Base-by-base conservation (phyloP, 2,888 invertebrate species). In the Alsophila aescularia region DNA sequence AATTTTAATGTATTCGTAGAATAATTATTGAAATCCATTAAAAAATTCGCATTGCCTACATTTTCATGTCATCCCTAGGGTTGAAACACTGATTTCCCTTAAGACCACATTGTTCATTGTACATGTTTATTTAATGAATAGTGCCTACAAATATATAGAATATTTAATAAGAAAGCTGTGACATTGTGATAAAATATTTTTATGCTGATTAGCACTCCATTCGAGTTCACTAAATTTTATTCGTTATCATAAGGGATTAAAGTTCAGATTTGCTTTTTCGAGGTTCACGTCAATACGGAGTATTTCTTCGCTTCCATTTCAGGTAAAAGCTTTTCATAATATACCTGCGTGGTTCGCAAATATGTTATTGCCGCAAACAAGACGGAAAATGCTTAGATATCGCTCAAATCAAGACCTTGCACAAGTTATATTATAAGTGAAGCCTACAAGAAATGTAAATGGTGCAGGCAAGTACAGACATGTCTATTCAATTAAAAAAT, bases 281-380 rank as follows among this genome's bases (percentile, higher is more conserved):
- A n/a, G n/a, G n/a, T n/a, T n/a, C 29, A 16, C 70, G 72, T 71
- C 72, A 74, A 75, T 74, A 72, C 51, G 54, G 61, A 53, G 61
- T n/a, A 69, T 75, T 70, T 70, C 63, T 68, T 64, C 60, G 60
- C 67, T 67, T 64, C 66, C 72, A 71, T 75, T 73, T 72, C 68
- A 72, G 74, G 78, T 82, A 80, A 82, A 79, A 83, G 79, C 78
- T 79, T 81, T 82, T 77, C 71, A 72, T 77, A 78, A 79, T 81
- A 79, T 29, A 29, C 29, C 29, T 36, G 66, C 64, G 66, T 56
- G 67, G 63, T 59, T 66, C 63, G 62, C 68, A 75, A 76, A 77
- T 74, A 76, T 75, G 70, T 73, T 72, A 69, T 70, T 69, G 59
- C 68, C 55, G 7, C 47, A 60, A 59, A 60, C 58, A 62, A 64